Percentiles rank a stretch among this genome's conserved stretches.
These are phyloP conservation scores for Cydia strobilella DNA, from an alignment of 1,140 invertebrate genomes.

Conservation along the genomic window DNA sequence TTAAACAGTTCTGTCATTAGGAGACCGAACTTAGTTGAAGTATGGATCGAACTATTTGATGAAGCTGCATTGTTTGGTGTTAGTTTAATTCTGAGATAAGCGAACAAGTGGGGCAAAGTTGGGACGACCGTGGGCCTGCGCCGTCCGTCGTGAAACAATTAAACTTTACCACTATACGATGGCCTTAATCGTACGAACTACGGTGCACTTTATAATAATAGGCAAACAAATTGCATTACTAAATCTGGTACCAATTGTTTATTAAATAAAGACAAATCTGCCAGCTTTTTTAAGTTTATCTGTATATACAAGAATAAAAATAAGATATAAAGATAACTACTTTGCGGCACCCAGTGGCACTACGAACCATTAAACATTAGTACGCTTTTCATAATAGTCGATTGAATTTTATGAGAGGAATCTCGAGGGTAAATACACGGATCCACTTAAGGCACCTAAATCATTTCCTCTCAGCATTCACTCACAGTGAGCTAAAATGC, in stretches of 20 bases:
- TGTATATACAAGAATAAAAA: background rate
- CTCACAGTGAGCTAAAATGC: slow-evolving; percentile 3
- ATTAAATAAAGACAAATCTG: too few species aligned
- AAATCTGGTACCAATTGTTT: too few species aligned
- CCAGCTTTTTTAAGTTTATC: too few species aligned
- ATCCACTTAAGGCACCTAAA: slow-evolving; percentile 17
- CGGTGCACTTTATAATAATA: slow-evolving; percentile 10
- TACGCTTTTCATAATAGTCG: slow-evolving; percentile 20
- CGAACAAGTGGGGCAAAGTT: slow-evolving; percentile 22
- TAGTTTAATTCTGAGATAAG: slow-evolving; percentile 25
- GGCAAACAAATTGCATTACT: too few species aligned
- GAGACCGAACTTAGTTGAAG: background rate
- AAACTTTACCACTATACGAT: slow-evolving; percentile 23
- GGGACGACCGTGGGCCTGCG: slow-evolving; percentile 18
- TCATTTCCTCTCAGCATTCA: slow-evolving; percentile 14
- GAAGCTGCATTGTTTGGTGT: slow-evolving; percentile 25
- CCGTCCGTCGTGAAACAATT: slow-evolving; percentile 23
- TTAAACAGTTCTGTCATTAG: slow-evolving; percentile 11
- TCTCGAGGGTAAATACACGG: slow-evolving; percentile 24
- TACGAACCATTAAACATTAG: slow-evolving; percentile 5
- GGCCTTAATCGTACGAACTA: background rate
- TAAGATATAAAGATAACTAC: background rate
- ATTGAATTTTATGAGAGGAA: slow-evolving; percentile 25
- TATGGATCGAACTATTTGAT: slow-evolving; percentile 22
- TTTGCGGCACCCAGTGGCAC: background rate